Percentiles rank a stretch among this genome's conserved stretches.
These are phyloP conservation scores for Drosophila pseudotalamancana DNA, from an alignment of 2,888 invertebrate species.

Conservation along the genomic window DNA sequence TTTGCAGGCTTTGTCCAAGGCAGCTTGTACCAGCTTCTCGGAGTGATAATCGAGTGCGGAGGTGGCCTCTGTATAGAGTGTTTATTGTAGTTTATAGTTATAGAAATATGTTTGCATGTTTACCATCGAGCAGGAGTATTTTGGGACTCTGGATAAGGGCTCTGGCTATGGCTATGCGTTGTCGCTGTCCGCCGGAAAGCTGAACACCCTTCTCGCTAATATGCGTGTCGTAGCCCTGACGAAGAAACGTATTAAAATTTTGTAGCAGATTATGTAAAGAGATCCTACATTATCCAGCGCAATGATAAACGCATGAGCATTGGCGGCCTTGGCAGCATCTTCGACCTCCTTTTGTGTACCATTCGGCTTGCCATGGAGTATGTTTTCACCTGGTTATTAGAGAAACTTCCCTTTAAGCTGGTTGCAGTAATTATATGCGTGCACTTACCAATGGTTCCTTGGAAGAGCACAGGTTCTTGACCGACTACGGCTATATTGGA, in stretches of 20 bases:
- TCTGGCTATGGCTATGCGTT: slow-evolving; percentile 92
- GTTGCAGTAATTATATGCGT: too few relatives aligned
- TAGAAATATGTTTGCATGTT: background rate
- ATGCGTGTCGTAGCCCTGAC: slow-evolving; percentile 90
- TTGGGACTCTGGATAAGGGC: slow-evolving; percentile 90
- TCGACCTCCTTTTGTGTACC: slow-evolving; percentile 89
- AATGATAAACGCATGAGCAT: slow-evolving; percentile 90
- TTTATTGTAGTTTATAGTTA: background rate
- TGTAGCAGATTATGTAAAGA: background rate
- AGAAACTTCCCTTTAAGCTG: background rate
- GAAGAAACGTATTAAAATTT: background rate
- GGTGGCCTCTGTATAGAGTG: slow-evolving; percentile 87
- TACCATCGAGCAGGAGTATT: slow-evolving; percentile 88
- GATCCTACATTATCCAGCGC: slow-evolving; percentile 87
- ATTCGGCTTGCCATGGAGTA: slow-evolving; percentile 89
- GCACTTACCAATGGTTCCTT: slow-evolving; percentile 87
- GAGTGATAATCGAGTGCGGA: slow-evolving; percentile 92
- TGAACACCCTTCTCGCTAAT: slow-evolving; percentile 92
- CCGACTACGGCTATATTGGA: slow-evolving; percentile 93
- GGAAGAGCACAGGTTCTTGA: slow-evolving; percentile 94
- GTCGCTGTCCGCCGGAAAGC: slow-evolving; percentile 91
- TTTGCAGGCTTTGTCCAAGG: slow-evolving; percentile 90
- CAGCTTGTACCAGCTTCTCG: slow-evolving; percentile 91
- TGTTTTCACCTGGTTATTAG: slow-evolving; percentile 84
- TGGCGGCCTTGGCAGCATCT: slow-evolving; percentile 89